Evolutionary conservation across 2,113 vertebrate species (phyloP).

Genomic region (Sinocyclocheilus anophthalmus): DNA sequence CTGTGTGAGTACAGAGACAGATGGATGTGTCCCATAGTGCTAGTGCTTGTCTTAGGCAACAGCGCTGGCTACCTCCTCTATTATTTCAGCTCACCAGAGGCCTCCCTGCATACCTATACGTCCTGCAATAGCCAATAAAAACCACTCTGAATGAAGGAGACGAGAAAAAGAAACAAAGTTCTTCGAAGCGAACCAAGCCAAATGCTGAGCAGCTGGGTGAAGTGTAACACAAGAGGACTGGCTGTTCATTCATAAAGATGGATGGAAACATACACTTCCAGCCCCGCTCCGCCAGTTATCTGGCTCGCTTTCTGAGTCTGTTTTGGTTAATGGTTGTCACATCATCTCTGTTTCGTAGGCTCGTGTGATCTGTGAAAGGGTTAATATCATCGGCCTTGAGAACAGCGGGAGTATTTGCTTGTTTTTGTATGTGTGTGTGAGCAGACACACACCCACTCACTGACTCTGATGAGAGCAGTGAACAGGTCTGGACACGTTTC

Average conservation of each 20-base stretch:
- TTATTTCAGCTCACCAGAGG: constrained; percentile 18
- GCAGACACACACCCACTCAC: constrained; percentile 60
- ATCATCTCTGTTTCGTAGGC: neutral
- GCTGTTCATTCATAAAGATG: constrained; percentile 25
- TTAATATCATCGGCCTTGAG: constrained; percentile 45
- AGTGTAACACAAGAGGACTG: constrained; percentile 1
- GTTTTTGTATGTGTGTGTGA: neutral
- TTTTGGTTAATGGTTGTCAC: neutral
- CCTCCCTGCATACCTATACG: neutral
- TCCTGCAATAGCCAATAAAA: constrained; percentile 23
- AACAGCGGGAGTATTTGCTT: constrained; percentile 9
- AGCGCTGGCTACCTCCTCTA: neutral
- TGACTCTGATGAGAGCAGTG: constrained; percentile 59
- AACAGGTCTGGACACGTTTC: constrained; percentile 67
- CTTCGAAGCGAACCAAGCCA: neutral
- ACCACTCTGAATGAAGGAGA: neutral
- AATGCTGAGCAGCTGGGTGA: constrained; percentile 16
- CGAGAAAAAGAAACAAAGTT: neutral
- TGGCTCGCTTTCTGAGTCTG: neutral
- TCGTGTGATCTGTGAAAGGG: constrained; percentile 33
- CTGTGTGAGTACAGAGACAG: neutral
- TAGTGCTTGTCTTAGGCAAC: constrained; percentile 5
- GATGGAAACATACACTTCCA: neutral
- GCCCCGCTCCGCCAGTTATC: neutral
- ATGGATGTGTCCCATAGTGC: constrained; percentile 19